A percentile compares a stretch with the other conserved stretches of the same genome.
These are phyloP conservation scores for Drosophila leonis DNA, from an alignment of 2,888 invertebrate genomes.

Conservation along the genomic window DNA sequence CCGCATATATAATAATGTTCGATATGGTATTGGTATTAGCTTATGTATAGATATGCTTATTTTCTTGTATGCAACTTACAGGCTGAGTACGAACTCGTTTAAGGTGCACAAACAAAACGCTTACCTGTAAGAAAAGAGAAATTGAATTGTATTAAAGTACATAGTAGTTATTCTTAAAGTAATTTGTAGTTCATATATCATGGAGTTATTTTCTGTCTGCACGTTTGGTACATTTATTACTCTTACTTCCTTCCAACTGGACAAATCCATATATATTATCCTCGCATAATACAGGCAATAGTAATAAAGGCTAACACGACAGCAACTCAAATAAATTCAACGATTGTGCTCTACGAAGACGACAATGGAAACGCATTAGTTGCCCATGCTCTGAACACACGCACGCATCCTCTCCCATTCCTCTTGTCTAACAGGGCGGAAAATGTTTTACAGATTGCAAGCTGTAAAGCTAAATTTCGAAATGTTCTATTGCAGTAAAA, in stretches of 20 bases:
- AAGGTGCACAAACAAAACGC: constrained; percentile 47
- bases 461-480: constrained; percentile 34
- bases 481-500: constrained; percentile 29
- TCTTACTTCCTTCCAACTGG: not conserved
- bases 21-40: constrained; percentile 21
- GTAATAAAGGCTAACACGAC: constrained; percentile 69
- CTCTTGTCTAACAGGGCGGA: constrained; percentile 7
- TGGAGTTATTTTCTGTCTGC: constrained; percentile 38
- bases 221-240: constrained; percentile 57
- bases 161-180: constrained; percentile 17
- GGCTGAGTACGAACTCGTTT: constrained; percentile 15
- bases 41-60: constrained; percentile 23
- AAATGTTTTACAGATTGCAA: constrained; percentile 29
- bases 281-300: constrained; percentile 69
- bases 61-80: constrained; percentile 57
- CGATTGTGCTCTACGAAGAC: constrained; percentile 47
- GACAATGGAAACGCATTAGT: constrained; percentile 79
- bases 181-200: constrained; percentile 44
- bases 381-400: not conserved
- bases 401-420: not conserved
- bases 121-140: constrained; percentile 58
- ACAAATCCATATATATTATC: constrained; percentile 71
- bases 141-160: not conserved
- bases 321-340: constrained; percentile 66
- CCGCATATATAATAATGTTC: constrained; percentile 47